These are phyloP conservation scores for Ormyrus labotus DNA, from an alignment of 2,888 invertebrate species.

Conservation along the genomic window DNA sequence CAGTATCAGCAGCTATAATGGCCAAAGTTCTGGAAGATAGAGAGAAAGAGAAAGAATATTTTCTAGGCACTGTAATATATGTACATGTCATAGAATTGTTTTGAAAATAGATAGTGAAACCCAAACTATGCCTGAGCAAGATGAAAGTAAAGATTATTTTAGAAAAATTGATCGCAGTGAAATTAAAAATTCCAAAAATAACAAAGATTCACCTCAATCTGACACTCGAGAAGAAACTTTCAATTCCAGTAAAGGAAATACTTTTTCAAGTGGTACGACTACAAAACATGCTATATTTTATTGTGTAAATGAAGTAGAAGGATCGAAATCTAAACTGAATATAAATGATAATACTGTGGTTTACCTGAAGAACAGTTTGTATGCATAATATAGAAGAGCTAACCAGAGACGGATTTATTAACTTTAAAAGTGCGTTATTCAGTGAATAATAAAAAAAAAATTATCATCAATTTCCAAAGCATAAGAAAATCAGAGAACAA, in stretches of 20 bases:
- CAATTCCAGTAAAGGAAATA: conserved; percentile 57
- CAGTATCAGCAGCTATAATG: conserved; percentile 92
- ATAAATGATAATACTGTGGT: conserved; percentile 56
- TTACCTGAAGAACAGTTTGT: too few species aligned
- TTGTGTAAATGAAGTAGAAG: conserved; percentile 47
- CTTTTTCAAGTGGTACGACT: conserved; percentile 49
- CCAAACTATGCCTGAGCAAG: conserved; percentile 63
- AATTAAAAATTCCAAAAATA: conserved; percentile 50
- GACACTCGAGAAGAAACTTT: conserved; percentile 57
- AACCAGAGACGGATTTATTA: too few species aligned
- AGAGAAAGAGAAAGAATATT: conserved; percentile 87
- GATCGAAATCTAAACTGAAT: conserved; percentile 51
- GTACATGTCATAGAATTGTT: conserved; percentile 80
- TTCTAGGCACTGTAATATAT: conserved; percentile 89
- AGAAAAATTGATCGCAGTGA: conserved; percentile 44
- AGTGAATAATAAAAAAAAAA: too few species aligned
- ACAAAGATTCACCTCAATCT: conserved; percentile 58
- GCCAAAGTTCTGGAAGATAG: conserved; percentile 93
- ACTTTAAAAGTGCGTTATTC: too few species aligned
- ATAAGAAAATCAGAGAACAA: too few species aligned
- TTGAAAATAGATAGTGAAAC: conserved; percentile 70
- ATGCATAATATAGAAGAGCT: too few species aligned
- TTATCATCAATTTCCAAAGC: too few species aligned
- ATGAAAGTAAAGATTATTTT: conserved; percentile 51
- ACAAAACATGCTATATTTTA: conserved; percentile 51